Base-by-base conservation (phyloP, 92 coral and sea anemone species). In the Palythoa caribaeorum region DNA sequence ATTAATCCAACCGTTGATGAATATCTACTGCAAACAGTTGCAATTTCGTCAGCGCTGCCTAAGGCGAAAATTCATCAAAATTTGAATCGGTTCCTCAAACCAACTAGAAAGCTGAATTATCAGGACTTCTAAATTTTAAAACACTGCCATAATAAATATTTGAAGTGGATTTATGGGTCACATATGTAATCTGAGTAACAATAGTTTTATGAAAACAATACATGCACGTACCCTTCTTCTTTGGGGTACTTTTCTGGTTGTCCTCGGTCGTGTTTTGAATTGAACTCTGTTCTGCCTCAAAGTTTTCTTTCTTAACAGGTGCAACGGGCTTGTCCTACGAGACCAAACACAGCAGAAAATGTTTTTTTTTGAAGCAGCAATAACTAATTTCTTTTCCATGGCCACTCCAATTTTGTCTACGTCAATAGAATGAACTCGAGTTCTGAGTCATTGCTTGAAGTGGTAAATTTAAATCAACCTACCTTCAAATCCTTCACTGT, bases 401-500 rank as follows among this genome's bases (percentile, higher is more conserved):
- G 86, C 39, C 75, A 65, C 60, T 63, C 21, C 19, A 38, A 47
- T 14, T 65, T 6, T 48, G 54, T 21, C 86, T 37, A 81, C 86
- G 86, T 81, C 76, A 81, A 28, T 47, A 65, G 44, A 59, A 51
- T 13, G 19, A 44, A 12, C 35, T 40, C 83, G 50, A 77, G 83
- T 77, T 76, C 11, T 9, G 21, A 76, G 44, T 51, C n/a, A 47
- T 50, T 19, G 20, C 36, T 47, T 20, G 37, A 76, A 77, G 47
- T 44, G 85, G 9, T 19, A 66, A 65, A 28, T 51, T 50, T 65
- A 17, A 52, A 66, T 9, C 17, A 71, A 21, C 90, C 79, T 66
- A 92, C 94, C 74, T 92, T 92, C 39, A 84, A 50, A 71, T 91
- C 92, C 78, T 91, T 91, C 21, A 91, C 84, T 5, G 92, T 81